Base-by-base conservation (phyloP, 1,140 invertebrate genomes). In the Drosophila orena region DNA sequence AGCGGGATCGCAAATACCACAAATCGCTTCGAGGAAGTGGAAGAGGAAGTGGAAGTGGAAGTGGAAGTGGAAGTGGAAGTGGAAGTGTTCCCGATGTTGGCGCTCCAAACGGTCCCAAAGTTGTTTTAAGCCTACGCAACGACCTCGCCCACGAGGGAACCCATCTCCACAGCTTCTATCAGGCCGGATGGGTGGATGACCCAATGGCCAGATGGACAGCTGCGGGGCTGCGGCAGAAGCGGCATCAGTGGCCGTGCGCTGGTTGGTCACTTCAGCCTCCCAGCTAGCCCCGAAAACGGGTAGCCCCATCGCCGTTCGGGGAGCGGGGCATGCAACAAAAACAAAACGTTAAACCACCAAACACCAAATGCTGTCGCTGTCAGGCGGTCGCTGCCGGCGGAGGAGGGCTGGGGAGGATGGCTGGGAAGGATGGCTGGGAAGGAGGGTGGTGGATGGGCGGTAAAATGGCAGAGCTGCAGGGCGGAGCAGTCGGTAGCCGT, bases 311-410 rank as follows among this genome's bases (percentile, higher is more conserved):
- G 37, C 3, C 34, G 7, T 10, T 43, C 34, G 12, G 14, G 4
- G 17, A 14, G 14, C 35, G 53, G 52, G 12, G 62, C 66, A 20
- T 64, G 60, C 58, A 80, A 70, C 80, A 83, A 86, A 70, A 85
- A 86, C 81, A 81, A 74, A 86, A 66, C 68, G 56, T 60, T 66
- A 64, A 86, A 81, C 81, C 81, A 86, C 74, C 70, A 86, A 85
- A 86, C 81, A 88, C 81, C 81, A 86, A 86, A 86, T 81, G 78
- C 83, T 81, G 74, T 58, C 58, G 69, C 69, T 86, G 81, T 81
- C 81, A 86, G 80, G 42, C 43, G 24, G 59, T 20, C 43, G 52
- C 43, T n/a, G 47, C 37, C 64, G 40, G 15, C 43, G 30, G 35
- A n/a, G 57, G 44, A 24, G 20, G 17, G 17, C 17, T 17, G 17